phyloP scores from a whole-genome alignment of 2,113 vertebrate genomes.

The Pardalotus punctatus region DNA sequence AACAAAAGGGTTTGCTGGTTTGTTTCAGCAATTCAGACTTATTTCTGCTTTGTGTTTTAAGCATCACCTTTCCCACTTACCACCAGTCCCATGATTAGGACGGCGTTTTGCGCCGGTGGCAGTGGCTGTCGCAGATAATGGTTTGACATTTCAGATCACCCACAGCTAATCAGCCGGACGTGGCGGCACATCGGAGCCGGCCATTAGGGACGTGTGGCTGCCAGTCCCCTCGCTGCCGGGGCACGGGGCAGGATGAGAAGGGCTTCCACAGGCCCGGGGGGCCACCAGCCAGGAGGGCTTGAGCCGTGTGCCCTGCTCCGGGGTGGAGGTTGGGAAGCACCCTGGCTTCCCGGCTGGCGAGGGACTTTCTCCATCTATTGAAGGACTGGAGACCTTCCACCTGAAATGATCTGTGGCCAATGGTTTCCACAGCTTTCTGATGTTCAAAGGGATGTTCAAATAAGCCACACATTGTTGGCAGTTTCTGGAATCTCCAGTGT shows the following conservation, averaged over 20 bases:
- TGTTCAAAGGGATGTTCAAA: background rate
- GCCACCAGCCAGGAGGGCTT: background rate
- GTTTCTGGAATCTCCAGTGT: background rate
- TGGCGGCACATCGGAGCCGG: constrained; percentile 64
- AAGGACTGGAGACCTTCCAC: background rate
- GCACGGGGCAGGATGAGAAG: background rate
- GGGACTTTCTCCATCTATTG: background rate
- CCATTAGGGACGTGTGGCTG: constrained; percentile 65
- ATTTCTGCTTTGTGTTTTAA: constrained; percentile 67
- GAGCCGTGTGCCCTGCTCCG: background rate
- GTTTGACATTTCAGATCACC: constrained; percentile 77
- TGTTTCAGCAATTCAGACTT: constrained; percentile 47
- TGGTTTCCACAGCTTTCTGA: background rate
- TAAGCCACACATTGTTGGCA: accelerated
- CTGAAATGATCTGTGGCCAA: background rate
- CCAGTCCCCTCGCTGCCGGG: background rate
- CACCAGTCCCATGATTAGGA: constrained; percentile 66
- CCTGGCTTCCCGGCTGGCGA: background rate
- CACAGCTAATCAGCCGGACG: constrained; percentile 70
- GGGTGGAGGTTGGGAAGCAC: background rate
- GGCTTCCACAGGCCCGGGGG: constrained; percentile 7
- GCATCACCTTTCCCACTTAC: constrained; percentile 65
- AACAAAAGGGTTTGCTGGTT: constrained; percentile 23
- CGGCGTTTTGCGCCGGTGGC: constrained; percentile 47
- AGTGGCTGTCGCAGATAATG: constrained; percentile 68